Conservation (phyloP, 2,888 invertebrate genomes). For the Epinotia demarniana region DNA sequence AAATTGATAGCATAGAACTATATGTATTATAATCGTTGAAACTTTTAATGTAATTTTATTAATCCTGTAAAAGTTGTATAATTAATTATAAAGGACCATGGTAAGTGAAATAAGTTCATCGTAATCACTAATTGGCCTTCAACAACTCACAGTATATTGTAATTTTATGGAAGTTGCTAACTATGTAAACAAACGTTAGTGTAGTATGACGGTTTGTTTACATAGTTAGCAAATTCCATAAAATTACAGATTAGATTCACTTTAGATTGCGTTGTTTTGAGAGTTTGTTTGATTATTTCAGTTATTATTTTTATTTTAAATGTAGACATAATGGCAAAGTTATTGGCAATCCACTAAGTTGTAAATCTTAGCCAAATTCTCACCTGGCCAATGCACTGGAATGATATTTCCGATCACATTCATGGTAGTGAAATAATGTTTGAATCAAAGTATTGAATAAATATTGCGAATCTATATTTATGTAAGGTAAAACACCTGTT, state of each 20-base stretch:
- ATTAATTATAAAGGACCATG: slow-evolving; percentile 30
- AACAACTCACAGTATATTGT: slow-evolving; percentile 49
- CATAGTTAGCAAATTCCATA: no score
- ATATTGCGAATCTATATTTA: neutral
- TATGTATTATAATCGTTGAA: slow-evolving; percentile 28
- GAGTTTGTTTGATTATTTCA: slow-evolving; percentile 51
- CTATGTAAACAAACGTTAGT: no score
- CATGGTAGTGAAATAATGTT: neutral
- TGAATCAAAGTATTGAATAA: slow-evolving; percentile 1
- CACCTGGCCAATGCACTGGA: slow-evolving; percentile 64
- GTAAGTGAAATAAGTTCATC: slow-evolving; percentile 49
- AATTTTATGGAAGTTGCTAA: no score
- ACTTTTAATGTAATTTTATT: slow-evolving; percentile 23
- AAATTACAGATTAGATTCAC: no score
- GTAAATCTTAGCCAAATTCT: slow-evolving; percentile 56
- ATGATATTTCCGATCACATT: slow-evolving; percentile 45
- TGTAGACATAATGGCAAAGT: slow-evolving; percentile 73
- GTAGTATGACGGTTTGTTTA: no score
- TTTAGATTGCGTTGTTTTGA: slow-evolving; percentile 56
- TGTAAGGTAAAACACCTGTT: neutral
- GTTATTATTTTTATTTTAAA: slow-evolving; percentile 54
- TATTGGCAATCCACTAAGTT: slow-evolving; percentile 63
- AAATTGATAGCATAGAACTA: slow-evolving; percentile 27
- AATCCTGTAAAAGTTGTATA: slow-evolving; percentile 21
- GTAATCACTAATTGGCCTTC: slow-evolving; percentile 39